Base-by-base conservation (phyloP, 2,888 invertebrate genomes). In the Ectobius pallidus region DNA sequence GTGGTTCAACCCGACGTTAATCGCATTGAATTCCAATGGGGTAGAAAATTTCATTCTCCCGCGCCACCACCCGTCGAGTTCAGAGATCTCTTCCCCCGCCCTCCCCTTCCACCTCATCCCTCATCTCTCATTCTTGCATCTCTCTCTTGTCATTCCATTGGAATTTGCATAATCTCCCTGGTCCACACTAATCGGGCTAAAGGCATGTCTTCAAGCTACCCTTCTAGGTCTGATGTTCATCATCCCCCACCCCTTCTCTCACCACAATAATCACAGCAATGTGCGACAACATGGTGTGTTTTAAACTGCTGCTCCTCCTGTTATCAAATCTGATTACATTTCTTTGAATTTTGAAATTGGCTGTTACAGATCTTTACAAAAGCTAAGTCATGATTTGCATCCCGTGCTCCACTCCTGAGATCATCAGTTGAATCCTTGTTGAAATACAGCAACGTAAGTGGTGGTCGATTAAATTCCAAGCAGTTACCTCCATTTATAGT, bases 1-100 rank as follows among this genome's bases (percentile, higher is more conserved):
- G 70, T 69, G 62, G 68, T 61, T 68, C 69, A 55, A 46, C 46
- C 58, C 65, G 71, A 74, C 74, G 69, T 76, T 84, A 84, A 84
- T 84, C 84, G 83, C 81, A 83, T 85, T 84, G 81, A 82, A 80
- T 81, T 80, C 83, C 84, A 84, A 84, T 84, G 84, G 84, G 82
- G 82, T 80, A 83, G 84, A 84, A 84, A 85, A 85, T 85, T 84
- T 84, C 82, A 83, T 84, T 83, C 77, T 76, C 75, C 75, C 75
- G 75, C 77, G 76, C 76, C 75, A 72, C 75, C 73, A 75, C 77
- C 75, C 75, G 72, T 74, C 65, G 72, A 46, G 65, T 34, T 58
- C 74, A 44, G 63, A 67, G 58, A 72, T 72, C 74, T 58, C 39
- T 30, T 65, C 58, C 25, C n/a, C n/a, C n/a, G n/a, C n/a, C n/a